Evolutionary conservation across 2,888 invertebrate species (phyloP).

Genomic region (Malachius bipustulatus): DNA sequence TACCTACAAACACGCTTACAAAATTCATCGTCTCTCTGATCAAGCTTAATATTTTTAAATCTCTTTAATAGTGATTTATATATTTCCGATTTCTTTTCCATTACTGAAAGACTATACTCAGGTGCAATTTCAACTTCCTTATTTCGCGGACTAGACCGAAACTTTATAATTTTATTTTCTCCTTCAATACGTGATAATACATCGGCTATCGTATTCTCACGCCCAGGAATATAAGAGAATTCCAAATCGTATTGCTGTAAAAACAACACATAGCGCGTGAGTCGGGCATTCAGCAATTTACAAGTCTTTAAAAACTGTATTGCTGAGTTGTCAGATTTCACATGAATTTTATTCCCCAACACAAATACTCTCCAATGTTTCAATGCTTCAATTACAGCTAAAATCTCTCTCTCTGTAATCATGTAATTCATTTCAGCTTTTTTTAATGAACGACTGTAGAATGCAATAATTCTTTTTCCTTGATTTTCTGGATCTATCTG

Average conservation of each 20-base stretch:
- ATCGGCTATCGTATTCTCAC: constrained; percentile 10
- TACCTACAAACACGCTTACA: background rate
- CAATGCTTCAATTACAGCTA: constrained; percentile 7
- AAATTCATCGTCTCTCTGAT: no score
- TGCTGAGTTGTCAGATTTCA: background rate
- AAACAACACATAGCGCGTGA: constrained; percentile 9
- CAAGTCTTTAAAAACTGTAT: background rate
- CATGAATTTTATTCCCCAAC: background rate
- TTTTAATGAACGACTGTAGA: constrained; percentile 5
- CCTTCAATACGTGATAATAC: constrained; percentile 1
- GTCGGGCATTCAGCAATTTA: constrained; percentile 2
- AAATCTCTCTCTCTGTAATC: constrained; percentile 8
- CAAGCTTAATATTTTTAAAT: no score
- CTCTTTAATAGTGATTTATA: background rate
- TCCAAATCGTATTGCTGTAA: constrained; percentile 11
- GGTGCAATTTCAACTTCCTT: no score
- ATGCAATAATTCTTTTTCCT: constrained; percentile 9
- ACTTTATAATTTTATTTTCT: background rate
- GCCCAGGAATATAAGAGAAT: constrained; percentile 10
- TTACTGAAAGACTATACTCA: background rate
- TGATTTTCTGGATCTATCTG: constrained; percentile 5
- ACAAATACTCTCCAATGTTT: background rate
- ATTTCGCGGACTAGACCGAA: no score
- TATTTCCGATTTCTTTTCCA: background rate
- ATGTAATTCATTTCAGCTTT: constrained; percentile 10